phyloP scores from a whole-genome alignment of 2,113 vertebrate species.

The Tretioscincus oriximinensis region DNA sequence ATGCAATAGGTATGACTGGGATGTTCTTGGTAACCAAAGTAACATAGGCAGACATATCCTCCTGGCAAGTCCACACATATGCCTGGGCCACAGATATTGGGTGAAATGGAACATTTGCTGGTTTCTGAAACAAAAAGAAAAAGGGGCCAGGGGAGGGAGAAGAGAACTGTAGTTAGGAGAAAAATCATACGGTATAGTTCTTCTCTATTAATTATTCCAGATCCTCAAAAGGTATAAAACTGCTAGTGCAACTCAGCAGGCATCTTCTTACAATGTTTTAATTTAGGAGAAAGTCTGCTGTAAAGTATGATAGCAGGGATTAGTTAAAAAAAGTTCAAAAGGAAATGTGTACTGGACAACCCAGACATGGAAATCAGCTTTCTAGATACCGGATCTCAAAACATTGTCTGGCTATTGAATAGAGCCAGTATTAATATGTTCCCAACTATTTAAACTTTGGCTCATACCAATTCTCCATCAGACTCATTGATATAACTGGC shows the following conservation, averaged over 20 bases:
- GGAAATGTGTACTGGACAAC: not conserved
- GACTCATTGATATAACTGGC: not conserved
- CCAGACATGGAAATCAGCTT: not conserved
- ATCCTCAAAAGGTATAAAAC: not conserved
- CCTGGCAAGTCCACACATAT: slow-evolving; percentile 77
- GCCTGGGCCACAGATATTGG: slow-evolving; percentile 82
- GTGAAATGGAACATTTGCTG: slow-evolving; percentile 67
- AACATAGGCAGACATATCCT: slow-evolving; percentile 87
- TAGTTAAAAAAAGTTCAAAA: not conserved
- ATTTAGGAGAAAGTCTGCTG: not conserved
- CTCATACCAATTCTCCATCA: not conserved
- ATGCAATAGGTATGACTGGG: slow-evolving; percentile 75
- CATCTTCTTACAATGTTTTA: too few species aligned
- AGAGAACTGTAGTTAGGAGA: not conserved
- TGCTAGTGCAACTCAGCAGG: not conserved
- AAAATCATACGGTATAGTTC: not conserved
- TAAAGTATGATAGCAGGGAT: not conserved
- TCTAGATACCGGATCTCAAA: not conserved
- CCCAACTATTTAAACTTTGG: fast-evolving
- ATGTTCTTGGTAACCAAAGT: slow-evolving; percentile 77
- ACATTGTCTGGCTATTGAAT: not conserved
- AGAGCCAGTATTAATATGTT: not conserved
- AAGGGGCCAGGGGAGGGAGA: too few species aligned
- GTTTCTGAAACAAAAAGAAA: slow-evolving; percentile 26
- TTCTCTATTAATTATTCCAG: not conserved